A percentile compares a stretch with the other conserved stretches of the same genome.
These are phyloP conservation scores for Dreissena polymorpha DNA, from an alignment of 1,140 invertebrate species.

Conservation along the genomic window DNA sequence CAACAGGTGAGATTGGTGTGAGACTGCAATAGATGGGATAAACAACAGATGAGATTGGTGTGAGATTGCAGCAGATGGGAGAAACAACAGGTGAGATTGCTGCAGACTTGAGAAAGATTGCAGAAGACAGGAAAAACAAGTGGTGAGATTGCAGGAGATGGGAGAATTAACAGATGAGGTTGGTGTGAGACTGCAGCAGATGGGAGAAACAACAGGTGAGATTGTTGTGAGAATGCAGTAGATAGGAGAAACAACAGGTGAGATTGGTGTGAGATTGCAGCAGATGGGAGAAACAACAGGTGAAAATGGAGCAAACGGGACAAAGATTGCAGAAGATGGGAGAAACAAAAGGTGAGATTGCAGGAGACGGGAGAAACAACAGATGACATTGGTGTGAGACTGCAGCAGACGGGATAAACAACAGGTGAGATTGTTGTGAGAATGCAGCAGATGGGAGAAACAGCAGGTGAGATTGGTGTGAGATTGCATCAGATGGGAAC, in stretches of 20 bases:
- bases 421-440: conserved; percentile 52
- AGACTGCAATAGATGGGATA: conserved; percentile 50
- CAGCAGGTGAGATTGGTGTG: conserved; percentile 30
- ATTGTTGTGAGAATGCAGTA: conserved; percentile 39
- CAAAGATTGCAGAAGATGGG: conserved; percentile 53
- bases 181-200: conserved; percentile 44
- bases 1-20: conserved; percentile 58
- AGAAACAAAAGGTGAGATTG: conserved; percentile 55
- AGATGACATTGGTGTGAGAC: conserved; percentile 37
- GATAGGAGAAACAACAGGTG: conserved; percentile 62
- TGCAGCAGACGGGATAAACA: conserved; percentile 57
- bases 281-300: conserved; percentile 62
- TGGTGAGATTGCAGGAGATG: too few species aligned
- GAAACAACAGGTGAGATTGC: conserved; percentile 11
- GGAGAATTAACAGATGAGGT: conserved; percentile 21
- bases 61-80: background rate
- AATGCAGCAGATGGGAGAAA: conserved; percentile 15
- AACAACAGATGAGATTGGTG: conserved; percentile 55
- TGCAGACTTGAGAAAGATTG: conserved; percentile 53
- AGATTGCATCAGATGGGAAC: conserved; percentile 56
- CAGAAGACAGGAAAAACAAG: conserved; percentile 60
- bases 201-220: conserved; percentile 61
- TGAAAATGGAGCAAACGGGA: conserved; percentile 6
- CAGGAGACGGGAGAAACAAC: conserved; percentile 61
- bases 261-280: conserved; percentile 42